Percentiles rank a stretch among this genome's conserved stretches.
Conservation (phyloP, 2,797 vertebrate species). For the Luscinia megarhynchos region DNA sequence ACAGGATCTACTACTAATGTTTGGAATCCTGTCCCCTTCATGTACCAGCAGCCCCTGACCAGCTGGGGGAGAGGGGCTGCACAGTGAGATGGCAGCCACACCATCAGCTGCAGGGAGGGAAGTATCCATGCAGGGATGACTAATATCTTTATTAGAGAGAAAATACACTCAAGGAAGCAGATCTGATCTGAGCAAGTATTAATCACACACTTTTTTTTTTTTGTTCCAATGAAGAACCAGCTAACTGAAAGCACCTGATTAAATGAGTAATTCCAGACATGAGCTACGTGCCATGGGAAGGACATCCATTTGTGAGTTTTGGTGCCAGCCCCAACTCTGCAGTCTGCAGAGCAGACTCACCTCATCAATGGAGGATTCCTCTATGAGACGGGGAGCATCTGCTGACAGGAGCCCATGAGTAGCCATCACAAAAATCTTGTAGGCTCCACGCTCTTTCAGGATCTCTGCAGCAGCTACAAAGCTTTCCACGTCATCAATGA, state of each 20-base stretch:
- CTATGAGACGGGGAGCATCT: conserved; percentile 94
- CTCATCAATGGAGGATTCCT: conserved; percentile 95
- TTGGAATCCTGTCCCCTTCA: not conserved
- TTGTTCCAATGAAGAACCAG: not conserved
- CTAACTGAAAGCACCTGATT: not conserved
- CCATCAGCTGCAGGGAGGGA: not conserved
- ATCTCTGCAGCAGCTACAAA: conserved; percentile 97
- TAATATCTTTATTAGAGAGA: not conserved
- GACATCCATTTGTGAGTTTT: not conserved
- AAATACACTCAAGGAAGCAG: not conserved
- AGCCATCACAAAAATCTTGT: conserved; percentile 99
- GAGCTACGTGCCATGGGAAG: not conserved
- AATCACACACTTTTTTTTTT: not conserved
- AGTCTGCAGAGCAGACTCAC: conserved; percentile 59
- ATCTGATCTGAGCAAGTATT: not conserved
- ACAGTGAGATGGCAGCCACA: not conserved
- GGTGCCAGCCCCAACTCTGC: not conserved
- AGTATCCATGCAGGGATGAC: not conserved
- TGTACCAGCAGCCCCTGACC: not conserved
- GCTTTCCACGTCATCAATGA: conserved; percentile 96
- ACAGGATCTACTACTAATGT: not conserved
- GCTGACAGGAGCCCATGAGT: conserved; percentile 96
- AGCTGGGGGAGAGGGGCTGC: not conserved
- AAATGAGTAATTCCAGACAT: not conserved
- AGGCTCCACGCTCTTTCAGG: conserved; percentile 97